A percentile compares a stretch with the other conserved stretches of the same genome.
Evolutionary conservation across 2,113 vertebrate genomes (phyloP).

Genomic region (Elaphurus davidianus): DNA sequence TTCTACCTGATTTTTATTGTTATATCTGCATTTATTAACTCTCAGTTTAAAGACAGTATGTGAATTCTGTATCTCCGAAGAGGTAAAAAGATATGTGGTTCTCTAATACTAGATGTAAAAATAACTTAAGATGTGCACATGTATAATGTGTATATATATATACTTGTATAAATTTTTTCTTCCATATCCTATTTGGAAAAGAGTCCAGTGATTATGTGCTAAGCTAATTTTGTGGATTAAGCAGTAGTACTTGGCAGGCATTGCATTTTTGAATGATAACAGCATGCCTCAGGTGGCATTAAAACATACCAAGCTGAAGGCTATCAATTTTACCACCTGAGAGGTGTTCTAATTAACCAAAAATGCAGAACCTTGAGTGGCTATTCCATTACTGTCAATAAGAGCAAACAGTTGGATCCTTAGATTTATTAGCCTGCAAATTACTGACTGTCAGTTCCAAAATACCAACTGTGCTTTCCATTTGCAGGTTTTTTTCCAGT

Average conservation of each 20-base stretch:
- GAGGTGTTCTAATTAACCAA: slow-evolving; percentile 60
- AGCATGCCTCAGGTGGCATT: background rate
- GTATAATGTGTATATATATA: background rate
- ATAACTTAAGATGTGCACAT: background rate
- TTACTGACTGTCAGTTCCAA: slow-evolving; percentile 35
- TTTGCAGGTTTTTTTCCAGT: background rate
- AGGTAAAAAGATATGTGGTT: background rate
- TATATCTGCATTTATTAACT: background rate
- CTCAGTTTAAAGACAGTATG: background rate
- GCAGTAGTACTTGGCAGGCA: background rate
- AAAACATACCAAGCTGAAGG: slow-evolving; percentile 17
- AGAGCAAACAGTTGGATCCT: slow-evolving; percentile 38
- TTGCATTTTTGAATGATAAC: slow-evolving; percentile 1
- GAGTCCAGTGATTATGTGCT: background rate
- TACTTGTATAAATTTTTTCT: background rate
- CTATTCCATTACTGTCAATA: slow-evolving; percentile 11
- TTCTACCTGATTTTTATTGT: background rate
- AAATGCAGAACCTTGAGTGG: slow-evolving; percentile 45
- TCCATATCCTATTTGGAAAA: background rate
- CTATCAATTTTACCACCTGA: slow-evolving; percentile 52
- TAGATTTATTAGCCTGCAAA: slow-evolving; percentile 48
- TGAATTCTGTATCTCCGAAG: background rate
- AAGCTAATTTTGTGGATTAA: slow-evolving; percentile 19
- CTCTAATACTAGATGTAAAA: background rate
- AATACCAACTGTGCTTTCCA: slow-evolving; percentile 40